These are phyloP conservation scores for Drosophila ironensis DNA, from an alignment of 1,140 invertebrate genomes.

Conservation along the genomic window DNA sequence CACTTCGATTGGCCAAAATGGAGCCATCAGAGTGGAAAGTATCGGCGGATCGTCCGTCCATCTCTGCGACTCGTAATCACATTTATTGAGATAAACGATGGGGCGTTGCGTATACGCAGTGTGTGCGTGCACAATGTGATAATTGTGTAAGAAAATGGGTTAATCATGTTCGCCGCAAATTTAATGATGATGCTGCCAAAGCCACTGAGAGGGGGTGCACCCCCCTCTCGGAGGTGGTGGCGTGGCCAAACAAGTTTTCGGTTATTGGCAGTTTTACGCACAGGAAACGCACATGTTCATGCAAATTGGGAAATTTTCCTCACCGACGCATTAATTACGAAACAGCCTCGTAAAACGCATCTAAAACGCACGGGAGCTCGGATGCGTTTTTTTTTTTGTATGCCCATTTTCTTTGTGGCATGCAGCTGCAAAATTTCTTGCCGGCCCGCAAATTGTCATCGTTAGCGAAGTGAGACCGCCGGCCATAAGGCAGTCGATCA, in stretches of 20 bases:
- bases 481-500: constrained; percentile 60
- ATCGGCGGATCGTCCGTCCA: constrained; percentile 12
- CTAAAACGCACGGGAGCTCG: constrained; percentile 35
- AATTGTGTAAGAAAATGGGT: constrained; percentile 44
- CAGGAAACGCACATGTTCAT: background rate
- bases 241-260: background rate
- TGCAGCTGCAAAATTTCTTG: constrained; percentile 50
- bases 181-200: background rate
- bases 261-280: background rate
- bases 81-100: constrained; percentile 57
- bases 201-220: background rate
- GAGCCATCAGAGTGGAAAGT: constrained; percentile 67
- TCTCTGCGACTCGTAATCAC: constrained; percentile 38
- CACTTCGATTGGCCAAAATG: constrained; percentile 68
- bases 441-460: constrained; percentile 58
- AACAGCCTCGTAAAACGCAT: constrained; percentile 45
- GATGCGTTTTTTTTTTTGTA: background rate
- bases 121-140: constrained; percentile 41
- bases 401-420: background rate
- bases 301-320: constrained; percentile 20
- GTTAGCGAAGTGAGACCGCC: constrained; percentile 54
- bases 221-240: too few relatives aligned
- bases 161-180: constrained; percentile 21
- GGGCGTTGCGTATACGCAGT: constrained; percentile 53
- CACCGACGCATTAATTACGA: constrained; percentile 35